phyloP scores from a whole-genome alignment of 2,797 vertebrate species.

The Lepus oiostolus region DNA sequence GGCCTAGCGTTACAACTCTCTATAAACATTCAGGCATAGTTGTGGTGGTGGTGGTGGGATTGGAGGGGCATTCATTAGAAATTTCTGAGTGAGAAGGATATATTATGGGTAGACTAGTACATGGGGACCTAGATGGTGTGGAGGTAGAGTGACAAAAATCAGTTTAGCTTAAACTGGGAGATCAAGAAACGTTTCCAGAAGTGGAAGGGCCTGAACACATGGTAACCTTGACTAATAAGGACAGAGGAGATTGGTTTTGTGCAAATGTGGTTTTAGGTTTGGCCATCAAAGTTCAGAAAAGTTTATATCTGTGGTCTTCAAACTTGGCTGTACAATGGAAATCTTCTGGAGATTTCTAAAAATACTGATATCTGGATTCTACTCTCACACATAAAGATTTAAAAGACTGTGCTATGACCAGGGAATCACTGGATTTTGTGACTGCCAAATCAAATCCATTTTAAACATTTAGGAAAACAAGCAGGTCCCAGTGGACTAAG shows the following conservation, averaged over 20 bases:
- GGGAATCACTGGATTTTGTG: neutral
- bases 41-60: too few species aligned
- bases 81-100: neutral
- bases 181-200: neutral
- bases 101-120: neutral
- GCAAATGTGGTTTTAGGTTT: neutral
- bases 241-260: neutral
- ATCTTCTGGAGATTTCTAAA: neutral
- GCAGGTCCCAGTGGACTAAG: neutral
- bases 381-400: neutral
- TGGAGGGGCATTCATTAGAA: neutral
- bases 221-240: neutral
- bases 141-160: neutral
- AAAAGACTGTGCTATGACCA: neutral
- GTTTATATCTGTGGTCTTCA: neutral
- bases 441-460: constrained; percentile 15
- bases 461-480: neutral
- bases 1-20: neutral
- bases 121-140: fast-evolving
- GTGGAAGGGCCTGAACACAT: neutral
- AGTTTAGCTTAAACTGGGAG: neutral
- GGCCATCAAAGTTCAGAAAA: neutral
- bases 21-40: neutral
- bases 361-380: neutral
- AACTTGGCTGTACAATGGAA: neutral